Evolutionary conservation across 2,113 vertebrate genomes (phyloP).

Genomic region (Neomonachus schauinslandi): DNA sequence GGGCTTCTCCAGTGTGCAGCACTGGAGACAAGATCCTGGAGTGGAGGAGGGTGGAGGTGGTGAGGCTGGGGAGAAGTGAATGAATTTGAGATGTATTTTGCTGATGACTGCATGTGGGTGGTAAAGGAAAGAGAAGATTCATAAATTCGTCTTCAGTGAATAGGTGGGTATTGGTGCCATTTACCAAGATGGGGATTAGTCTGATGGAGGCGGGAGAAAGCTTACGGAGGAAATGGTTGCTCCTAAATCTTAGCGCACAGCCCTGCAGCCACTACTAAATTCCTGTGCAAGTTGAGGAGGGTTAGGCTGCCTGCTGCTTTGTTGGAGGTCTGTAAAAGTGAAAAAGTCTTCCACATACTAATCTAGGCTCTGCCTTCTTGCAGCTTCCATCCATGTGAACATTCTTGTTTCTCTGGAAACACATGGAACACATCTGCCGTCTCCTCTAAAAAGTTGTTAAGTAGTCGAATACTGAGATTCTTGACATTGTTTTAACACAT

Average conservation of each 20-base stretch:
- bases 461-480: slow-evolving; percentile 22
- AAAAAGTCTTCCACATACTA: not conserved
- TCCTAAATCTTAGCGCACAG: not conserved
- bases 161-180: not conserved
- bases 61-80: not conserved
- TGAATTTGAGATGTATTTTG: not conserved
- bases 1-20: not conserved
- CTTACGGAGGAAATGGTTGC: not conserved
- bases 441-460: slow-evolving; percentile 14
- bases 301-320: no score
- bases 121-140: not conserved
- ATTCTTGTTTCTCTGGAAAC: slow-evolving; percentile 28
- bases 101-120: not conserved
- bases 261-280: not conserved
- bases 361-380: not conserved
- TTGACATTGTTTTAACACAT: slow-evolving; percentile 55
- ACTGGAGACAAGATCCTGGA: not conserved
- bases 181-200: not conserved
- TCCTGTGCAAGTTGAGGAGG: not conserved
- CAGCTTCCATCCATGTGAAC: not conserved
- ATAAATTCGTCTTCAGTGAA: not conserved
- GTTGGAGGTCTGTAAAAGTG: not conserved
- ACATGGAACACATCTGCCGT: slow-evolving; percentile 36
- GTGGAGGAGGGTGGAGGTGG: rapidly evolving
- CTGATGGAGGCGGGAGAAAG: not conserved